A percentile compares a stretch with the other conserved stretches of the same genome.
These are phyloP conservation scores for Chironomus tentans DNA, from an alignment of 2,888 invertebrate species.

Conservation along the genomic window DNA sequence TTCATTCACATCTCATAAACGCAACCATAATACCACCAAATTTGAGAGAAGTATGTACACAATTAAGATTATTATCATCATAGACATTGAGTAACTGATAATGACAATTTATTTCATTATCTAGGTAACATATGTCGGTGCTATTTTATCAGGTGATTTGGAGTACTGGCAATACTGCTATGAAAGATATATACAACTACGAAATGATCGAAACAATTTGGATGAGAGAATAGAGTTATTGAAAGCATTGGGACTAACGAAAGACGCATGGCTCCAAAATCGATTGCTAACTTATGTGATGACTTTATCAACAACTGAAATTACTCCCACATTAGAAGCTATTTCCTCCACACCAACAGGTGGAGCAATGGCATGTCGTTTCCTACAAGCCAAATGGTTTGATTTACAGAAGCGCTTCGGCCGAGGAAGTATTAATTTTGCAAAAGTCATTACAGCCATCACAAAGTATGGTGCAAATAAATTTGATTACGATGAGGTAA, in stretches of 20 bases:
- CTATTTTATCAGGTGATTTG: conserved; percentile 42
- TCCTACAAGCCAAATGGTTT: conserved; percentile 43
- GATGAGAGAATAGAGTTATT: conserved; percentile 42
- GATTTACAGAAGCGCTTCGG: conserved; percentile 41
- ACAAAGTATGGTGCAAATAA: conserved; percentile 43
- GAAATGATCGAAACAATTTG: conserved; percentile 39
- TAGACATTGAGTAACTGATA: neutral
- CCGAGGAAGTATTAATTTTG: conserved; percentile 40
- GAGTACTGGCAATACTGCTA: conserved; percentile 43
- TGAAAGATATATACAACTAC: conserved; percentile 39
- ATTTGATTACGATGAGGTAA: conserved; percentile 43
- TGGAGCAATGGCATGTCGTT: conserved; percentile 43
- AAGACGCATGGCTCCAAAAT: conserved; percentile 43
- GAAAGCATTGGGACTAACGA: conserved; percentile 41
- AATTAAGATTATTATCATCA: neutral
- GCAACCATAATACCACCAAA: conserved; percentile 38
- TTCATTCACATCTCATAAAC: conserved; percentile 39
- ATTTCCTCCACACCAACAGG: conserved; percentile 43
- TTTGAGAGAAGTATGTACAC: conserved; percentile 37
- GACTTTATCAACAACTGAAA: conserved; percentile 40
- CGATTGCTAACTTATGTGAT: conserved; percentile 42
- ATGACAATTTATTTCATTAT: conserved; percentile 8
- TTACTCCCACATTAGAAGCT: conserved; percentile 42
- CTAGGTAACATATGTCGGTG: conserved; percentile 42
- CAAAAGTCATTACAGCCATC: conserved; percentile 43